These are phyloP conservation scores for Brotula barbata DNA, from an alignment of 2,797 vertebrate genomes.

Conservation along the genomic window DNA sequence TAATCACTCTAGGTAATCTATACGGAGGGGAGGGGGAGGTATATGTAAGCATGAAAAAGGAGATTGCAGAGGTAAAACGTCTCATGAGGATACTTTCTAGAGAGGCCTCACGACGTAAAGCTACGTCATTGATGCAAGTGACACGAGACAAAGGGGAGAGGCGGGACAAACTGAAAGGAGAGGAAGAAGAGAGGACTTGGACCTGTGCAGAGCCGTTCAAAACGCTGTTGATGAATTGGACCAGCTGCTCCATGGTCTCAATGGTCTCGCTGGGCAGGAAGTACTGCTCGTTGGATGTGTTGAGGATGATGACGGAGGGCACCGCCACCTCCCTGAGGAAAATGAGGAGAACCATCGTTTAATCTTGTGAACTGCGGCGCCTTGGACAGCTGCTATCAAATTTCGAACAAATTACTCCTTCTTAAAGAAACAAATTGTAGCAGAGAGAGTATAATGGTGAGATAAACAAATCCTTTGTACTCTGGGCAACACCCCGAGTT, in stretches of 20 bases:
- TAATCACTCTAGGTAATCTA: constrained; percentile 57
- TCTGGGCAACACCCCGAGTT: constrained; percentile 38
- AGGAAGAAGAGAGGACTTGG: constrained; percentile 11
- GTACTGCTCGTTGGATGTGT: constrained; percentile 98
- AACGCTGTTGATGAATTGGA: constrained; percentile 90
- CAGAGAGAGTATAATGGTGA: constrained; percentile 32
- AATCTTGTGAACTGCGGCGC: constrained; percentile 41
- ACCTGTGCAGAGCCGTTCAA: constrained; percentile 92
- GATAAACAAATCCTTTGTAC: constrained; percentile 60
- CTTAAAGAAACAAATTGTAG: constrained; percentile 52
- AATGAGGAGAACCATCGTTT: constrained; percentile 34
- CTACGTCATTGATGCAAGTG: constrained; percentile 59
- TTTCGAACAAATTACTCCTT: constrained; percentile 46
- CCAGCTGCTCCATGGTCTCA: constrained; percentile 86
- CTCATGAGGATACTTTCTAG: constrained; percentile 37
- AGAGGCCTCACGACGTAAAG: constrained; percentile 54
- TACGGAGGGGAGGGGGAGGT: constrained; percentile 33
- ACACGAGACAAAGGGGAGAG: constrained; percentile 7
- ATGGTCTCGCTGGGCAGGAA: constrained; percentile 86
- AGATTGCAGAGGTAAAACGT: constrained; percentile 60
- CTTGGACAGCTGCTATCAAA: constrained; percentile 46
- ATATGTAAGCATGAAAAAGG: constrained; percentile 56
- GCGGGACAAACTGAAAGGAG: constrained; percentile 37
- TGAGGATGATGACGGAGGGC: constrained; percentile 92
- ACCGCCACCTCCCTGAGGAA: constrained; percentile 86